Conservation (phyloP, 2,888 invertebrate genomes). For the Thera britannica region DNA sequence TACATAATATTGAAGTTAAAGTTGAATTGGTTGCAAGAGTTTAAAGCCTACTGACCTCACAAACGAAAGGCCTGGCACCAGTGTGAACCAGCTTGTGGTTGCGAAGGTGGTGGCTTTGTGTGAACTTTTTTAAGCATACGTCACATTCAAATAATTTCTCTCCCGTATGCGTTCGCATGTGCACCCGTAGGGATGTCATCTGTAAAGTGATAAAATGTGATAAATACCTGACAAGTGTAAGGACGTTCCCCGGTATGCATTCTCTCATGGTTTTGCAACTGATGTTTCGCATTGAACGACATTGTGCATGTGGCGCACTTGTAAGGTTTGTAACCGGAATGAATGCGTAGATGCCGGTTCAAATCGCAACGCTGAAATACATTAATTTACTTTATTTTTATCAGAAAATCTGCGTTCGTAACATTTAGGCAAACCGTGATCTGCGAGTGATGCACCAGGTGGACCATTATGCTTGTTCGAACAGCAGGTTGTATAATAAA, state of each 20-base stretch:
- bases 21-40: constrained; percentile 4
- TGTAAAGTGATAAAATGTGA: constrained; percentile 54
- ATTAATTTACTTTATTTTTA: constrained; percentile 42
- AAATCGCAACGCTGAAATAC: constrained; percentile 81
- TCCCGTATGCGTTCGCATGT: constrained; percentile 66
- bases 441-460: too few species aligned
- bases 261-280: constrained; percentile 81
- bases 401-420: not conserved
- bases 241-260: constrained; percentile 83
- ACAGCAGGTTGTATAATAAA: too few species aligned
- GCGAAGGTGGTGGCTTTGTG: constrained; percentile 66
- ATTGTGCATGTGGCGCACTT: constrained; percentile 79
- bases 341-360: constrained; percentile 80
- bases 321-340: constrained; percentile 81
- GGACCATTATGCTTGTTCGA: too few species aligned
- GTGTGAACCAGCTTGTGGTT: constrained; percentile 68
- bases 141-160: constrained; percentile 64
- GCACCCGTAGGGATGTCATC: constrained; percentile 62
- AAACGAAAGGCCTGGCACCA: constrained; percentile 63
- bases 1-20: not conserved
- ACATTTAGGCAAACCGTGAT: not conserved
- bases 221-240: constrained; percentile 71
- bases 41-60: constrained; percentile 64
- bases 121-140: constrained; percentile 63
- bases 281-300: constrained; percentile 83